Conservation (phyloP, 2,113 vertebrate genomes). For the Myrmecobius fasciatus region DNA sequence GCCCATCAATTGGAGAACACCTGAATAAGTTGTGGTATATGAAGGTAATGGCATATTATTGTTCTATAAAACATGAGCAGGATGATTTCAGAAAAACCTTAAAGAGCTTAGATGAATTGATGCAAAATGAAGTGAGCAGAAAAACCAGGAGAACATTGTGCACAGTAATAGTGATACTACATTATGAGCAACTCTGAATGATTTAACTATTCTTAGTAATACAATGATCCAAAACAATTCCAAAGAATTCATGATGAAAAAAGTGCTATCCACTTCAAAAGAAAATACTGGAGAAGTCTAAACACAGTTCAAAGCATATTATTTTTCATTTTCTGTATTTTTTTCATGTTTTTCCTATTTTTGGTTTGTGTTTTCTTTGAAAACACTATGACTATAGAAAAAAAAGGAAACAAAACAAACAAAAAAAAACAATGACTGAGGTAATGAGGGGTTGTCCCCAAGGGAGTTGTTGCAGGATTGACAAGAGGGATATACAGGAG, state of each 20-base stretch:
- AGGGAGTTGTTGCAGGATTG: neutral
- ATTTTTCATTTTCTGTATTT: too few relatives aligned
- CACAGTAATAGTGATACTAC: neutral
- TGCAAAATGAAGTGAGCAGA: neutral
- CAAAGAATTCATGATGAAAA: neutral
- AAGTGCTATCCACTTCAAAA: neutral
- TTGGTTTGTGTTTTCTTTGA: too few relatives aligned
- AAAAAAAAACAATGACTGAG: too few relatives aligned
- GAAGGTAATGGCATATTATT: neutral
- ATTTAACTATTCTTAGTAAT: neutral
- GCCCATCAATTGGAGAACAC: neutral
- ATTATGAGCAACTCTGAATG: neutral
- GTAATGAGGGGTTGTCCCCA: neutral
- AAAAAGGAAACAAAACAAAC: too few relatives aligned
- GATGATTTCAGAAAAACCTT: neutral
- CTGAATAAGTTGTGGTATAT: neutral
- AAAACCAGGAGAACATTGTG: neutral
- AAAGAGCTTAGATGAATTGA: neutral
- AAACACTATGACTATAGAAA: too few relatives aligned
- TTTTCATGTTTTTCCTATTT: neutral
- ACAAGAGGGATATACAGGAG: neutral
- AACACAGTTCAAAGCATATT: too few relatives aligned
- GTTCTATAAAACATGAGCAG: neutral
- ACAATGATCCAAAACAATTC: neutral
- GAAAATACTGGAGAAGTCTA: neutral